These are phyloP conservation scores for Leptinotarsa haldemani DNA, from an alignment of 2,888 invertebrate genomes.

Conservation along the genomic window DNA sequence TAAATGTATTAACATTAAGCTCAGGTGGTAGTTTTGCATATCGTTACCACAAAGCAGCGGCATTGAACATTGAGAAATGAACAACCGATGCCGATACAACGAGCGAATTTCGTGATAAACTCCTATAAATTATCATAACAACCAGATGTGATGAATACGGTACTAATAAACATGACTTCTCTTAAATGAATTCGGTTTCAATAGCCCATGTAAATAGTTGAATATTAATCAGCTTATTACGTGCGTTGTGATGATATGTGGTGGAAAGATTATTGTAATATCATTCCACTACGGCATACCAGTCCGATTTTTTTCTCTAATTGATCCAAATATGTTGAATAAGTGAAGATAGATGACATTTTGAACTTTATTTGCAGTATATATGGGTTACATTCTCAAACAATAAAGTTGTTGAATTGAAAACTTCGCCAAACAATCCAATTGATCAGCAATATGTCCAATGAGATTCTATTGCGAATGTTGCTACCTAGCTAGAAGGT, in stretches of 20 bases:
- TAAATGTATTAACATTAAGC: slow-evolving; percentile 40
- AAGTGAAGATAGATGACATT: no score
- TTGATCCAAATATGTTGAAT: no score
- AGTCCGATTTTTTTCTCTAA: no score
- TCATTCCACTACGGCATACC: no score
- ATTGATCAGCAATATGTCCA: no score
- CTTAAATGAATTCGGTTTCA: slow-evolving; percentile 17
- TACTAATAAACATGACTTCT: slow-evolving; percentile 24
- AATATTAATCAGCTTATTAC: slow-evolving; percentile 2
- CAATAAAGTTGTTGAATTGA: no score
- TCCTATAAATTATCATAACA: slow-evolving; percentile 25
- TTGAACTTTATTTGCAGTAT: no score
- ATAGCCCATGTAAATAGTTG: slow-evolving; percentile 12
- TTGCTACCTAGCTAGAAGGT: no score
- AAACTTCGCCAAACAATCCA: no score
- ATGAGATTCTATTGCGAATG: no score
- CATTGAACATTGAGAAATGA: slow-evolving; percentile 43
- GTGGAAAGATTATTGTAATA: neutral
- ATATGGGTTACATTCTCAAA: no score
- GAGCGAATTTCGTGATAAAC: slow-evolving; percentile 30
- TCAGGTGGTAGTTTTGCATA: slow-evolving; percentile 41
- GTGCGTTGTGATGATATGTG: neutral
- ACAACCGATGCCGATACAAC: slow-evolving; percentile 28
- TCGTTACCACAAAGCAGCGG: slow-evolving; percentile 36
- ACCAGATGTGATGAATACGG: slow-evolving; percentile 19